Evolutionary conservation across 2,888 invertebrate species (phyloP).

Genomic region (Tuta absoluta): DNA sequence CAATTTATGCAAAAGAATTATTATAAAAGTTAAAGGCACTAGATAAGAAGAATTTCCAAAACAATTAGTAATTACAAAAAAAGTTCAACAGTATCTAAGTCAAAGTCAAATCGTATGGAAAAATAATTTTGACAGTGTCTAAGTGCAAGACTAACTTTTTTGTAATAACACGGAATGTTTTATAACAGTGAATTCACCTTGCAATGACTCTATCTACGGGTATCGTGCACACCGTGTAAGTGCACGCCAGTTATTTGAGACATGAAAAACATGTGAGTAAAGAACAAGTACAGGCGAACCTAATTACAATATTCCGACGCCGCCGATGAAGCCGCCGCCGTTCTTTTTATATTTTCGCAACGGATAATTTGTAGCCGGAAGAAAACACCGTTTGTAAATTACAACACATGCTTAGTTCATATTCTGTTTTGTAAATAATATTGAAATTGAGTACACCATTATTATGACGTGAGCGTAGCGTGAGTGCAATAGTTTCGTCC

Average conservation of each 20-base stretch:
- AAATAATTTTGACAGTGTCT: too few relatives aligned
- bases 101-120: too few relatives aligned
- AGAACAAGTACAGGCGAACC: neutral
- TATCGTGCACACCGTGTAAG: conserved; percentile 1
- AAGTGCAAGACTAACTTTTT: too few relatives aligned
- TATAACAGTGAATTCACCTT: neutral
- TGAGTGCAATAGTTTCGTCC: neutral
- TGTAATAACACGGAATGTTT: neutral
- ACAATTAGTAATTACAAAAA: too few relatives aligned
- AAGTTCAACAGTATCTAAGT: too few relatives aligned
- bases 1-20: too few relatives aligned
- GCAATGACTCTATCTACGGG: neutral
- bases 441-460: neutral
- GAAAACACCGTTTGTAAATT: conserved; percentile 9
- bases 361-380: conserved; percentile 3
- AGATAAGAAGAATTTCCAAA: too few relatives aligned
- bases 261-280: neutral
- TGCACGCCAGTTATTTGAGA: neutral
- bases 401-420: neutral
- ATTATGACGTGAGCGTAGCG: neutral
- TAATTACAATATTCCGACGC: neutral
- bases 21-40: too few relatives aligned
- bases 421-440: neutral
- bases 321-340: neutral
- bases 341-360: conserved; percentile 1